Conservation (phyloP, 2,888 invertebrate species). For the Colletes collaris region DNA sequence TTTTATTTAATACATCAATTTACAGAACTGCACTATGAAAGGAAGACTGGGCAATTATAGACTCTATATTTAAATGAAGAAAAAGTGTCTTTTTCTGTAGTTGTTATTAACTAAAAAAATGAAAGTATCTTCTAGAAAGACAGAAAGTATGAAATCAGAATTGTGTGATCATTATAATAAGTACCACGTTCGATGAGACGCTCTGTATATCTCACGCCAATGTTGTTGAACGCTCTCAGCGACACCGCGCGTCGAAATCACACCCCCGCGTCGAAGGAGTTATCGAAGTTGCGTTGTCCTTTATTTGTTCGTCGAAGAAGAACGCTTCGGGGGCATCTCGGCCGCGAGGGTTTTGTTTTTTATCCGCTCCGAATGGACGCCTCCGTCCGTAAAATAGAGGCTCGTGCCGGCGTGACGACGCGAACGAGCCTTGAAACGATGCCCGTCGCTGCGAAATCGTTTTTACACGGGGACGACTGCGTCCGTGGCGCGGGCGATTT, state of each 20-base stretch:
- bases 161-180: too few species aligned
- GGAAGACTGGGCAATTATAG: too few species aligned
- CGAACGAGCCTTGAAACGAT: slow-evolving; percentile 17
- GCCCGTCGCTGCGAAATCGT: neutral
- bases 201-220: slow-evolving; percentile 17
- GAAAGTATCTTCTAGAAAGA: too few species aligned
- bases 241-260: slow-evolving; percentile 9
- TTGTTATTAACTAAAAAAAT: too few species aligned
- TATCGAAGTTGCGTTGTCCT: slow-evolving; percentile 53
- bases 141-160: too few species aligned
- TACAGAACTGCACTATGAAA: too few species aligned
- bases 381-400: neutral
- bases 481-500: neutral
- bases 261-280: slow-evolving; percentile 22
- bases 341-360: slow-evolving; percentile 31
- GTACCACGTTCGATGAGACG: too few species aligned
- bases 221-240: slow-evolving; percentile 32
- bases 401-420: slow-evolving; percentile 11
- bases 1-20: too few species aligned
- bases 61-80: too few species aligned
- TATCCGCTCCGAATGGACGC: slow-evolving; percentile 17
- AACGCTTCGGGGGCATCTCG: slow-evolving; percentile 2
- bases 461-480: neutral
- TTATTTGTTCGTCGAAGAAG: slow-evolving; percentile 58
- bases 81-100: too few species aligned